Base-by-base conservation (phyloP, 2,113 vertebrate genomes). In the Pteruthius melanotis region DNA sequence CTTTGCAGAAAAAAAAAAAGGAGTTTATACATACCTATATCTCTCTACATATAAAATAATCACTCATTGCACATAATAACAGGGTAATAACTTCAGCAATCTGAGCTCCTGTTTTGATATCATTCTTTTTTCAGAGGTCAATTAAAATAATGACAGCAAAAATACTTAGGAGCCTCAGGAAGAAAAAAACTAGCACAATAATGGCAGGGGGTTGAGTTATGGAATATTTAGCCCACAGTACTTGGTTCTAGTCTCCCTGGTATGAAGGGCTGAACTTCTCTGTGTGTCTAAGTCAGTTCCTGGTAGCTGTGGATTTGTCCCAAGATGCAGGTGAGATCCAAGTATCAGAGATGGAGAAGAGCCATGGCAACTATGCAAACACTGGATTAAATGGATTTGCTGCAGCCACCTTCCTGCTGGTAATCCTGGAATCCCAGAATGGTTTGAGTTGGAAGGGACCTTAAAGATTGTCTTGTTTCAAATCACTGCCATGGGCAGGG, bases 1-100 rank as follows among this genome's bases (percentile, higher is more conserved):
- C 97, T 97, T 79, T 94, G 92, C 88, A 94, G 66, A 15, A 27
- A 61, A 49, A 45, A 54, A 53, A 92, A 93, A 30, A 19, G 11
- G 11, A 35, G 40, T 70, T 69, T 87, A 61, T 47, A 86, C 65
- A 14, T 92, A 84, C 22, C 63, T 72, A 9, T 82, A 60, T 60
- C 59, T 81, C 45, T 33, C 33, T 33, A 52, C 39, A 7, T 83
- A 22, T 39, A 69, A 95, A 96, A 93, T 81, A 78, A 90, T 93
- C 95, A 93, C 64, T 93, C 93, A 82, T 60, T 89, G 39, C 54
- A 54, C 44, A 65, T 72, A 85, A 65, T 72, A 85, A 54, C 59
- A 86, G 88, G 86, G 84, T 95, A 97, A 97, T 91, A 90, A 82
- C 80, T 57, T 79, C 4, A 30, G 75, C 84, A 94, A 97, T 68